Evolutionary conservation across 1,140 invertebrate genomes (phyloP).

Genomic region (Eurosta solidaginis): DNA sequence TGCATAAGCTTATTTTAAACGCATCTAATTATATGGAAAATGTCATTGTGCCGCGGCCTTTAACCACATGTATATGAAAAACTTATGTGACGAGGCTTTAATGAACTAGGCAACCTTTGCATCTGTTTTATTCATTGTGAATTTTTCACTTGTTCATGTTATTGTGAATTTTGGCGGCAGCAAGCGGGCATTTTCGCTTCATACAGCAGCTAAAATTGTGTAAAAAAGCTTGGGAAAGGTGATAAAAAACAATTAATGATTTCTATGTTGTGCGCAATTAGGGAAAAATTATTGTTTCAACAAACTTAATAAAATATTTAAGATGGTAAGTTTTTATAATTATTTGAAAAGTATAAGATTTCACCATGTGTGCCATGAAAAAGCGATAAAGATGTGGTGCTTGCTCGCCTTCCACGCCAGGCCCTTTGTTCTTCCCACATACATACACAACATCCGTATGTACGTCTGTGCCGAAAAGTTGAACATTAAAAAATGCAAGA

Average conservation of each 20-base stretch:
- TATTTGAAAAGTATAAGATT: background rate
- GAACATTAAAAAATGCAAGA: background rate
- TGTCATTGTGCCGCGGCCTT: too few relatives aligned
- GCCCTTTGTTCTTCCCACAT: background rate
- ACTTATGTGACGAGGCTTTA: too few relatives aligned
- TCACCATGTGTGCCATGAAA: background rate
- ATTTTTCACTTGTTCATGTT: too few relatives aligned
- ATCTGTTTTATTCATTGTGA: background rate
- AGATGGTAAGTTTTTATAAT: background rate
- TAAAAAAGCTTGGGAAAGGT: background rate
- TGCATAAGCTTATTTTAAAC: too few relatives aligned
- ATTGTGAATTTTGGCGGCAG: background rate
- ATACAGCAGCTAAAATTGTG: background rate
- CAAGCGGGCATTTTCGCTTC: slow-evolving; percentile 17
- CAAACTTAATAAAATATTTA: background rate
- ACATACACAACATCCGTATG: background rate
- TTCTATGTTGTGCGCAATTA: background rate
- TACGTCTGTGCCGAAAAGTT: background rate
- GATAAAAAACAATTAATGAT: background rate
- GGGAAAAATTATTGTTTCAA: background rate
- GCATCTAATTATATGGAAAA: too few relatives aligned
- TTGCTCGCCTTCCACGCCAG: background rate
- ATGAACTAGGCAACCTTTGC: background rate
- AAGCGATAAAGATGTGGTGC: background rate
- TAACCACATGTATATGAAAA: too few relatives aligned